Evolutionary conservation across 2,797 vertebrate species (phyloP).

Genomic region (Platalea minor): DNA sequence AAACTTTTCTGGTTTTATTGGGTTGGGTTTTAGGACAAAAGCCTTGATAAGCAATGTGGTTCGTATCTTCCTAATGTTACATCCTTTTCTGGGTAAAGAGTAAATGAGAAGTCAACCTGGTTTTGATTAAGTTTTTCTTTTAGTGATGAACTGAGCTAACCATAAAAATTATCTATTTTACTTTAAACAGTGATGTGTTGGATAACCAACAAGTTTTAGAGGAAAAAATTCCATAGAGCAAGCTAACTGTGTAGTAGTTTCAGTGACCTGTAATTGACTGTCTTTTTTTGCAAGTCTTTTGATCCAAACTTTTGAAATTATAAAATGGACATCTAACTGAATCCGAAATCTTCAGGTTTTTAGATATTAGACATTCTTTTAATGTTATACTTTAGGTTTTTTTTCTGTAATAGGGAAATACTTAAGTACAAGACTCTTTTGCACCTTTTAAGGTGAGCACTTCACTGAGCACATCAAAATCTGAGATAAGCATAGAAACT

Average conservation of each 20-base stretch:
- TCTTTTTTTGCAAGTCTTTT: background rate
- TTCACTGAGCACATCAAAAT: background rate
- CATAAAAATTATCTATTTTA: background rate
- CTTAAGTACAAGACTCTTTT: background rate
- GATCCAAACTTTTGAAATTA: background rate
- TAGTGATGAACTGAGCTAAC: background rate
- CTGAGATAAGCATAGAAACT: background rate
- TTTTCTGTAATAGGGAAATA: background rate
- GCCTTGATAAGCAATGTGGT: background rate
- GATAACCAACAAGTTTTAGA: background rate
- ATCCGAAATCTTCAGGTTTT: background rate
- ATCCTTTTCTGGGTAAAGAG: background rate
- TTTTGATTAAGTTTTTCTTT: background rate
- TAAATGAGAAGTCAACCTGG: background rate
- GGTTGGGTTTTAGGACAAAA: background rate
- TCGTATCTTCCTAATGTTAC: background rate
- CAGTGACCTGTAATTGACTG: background rate
- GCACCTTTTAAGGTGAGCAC: background rate
- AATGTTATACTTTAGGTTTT: background rate
- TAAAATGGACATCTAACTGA: background rate
- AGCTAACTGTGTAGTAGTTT: background rate
- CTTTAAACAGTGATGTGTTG: background rate
- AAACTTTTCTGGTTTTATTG: background rate
- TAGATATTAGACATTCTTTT: background rate
- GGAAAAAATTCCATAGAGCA: background rate